Base-by-base conservation (phyloP, 2,888 invertebrate genomes). In the Andrena camellia region DNA sequence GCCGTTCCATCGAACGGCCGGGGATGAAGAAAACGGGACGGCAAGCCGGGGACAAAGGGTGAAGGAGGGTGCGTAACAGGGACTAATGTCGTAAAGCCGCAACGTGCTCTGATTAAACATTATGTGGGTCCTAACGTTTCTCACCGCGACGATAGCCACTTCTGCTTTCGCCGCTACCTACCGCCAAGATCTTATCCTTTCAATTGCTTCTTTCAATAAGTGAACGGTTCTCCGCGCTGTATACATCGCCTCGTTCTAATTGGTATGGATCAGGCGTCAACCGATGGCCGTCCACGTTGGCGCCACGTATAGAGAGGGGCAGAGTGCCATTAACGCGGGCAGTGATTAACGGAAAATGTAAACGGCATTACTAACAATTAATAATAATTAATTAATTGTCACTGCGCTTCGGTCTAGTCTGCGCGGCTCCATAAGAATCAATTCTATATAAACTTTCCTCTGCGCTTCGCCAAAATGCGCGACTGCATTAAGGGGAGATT, bases 91-190 rank as follows among this genome's bases (percentile, higher is more conserved):
- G 92, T 93, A 93, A 93, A 93, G 90, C 93, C 92, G 89, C 93
- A 93, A 94, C 93, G 94, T 93, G 92, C 93, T 92, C 93, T 93
- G 93, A 94, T 94, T 93, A 94, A 93, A 94, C 93, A 92, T 93
- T 93, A 93, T 91, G 92, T 89, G 91, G 90, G 89, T 91, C 90
- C 90, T 88, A 90, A 90, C 88, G 90, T 90, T 91, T 90, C 91
- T 90, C 91, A 87, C 89, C 84, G 85, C 78, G 76, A 64, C 83
- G 82, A 77, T 78, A 57, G 75, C 67, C 63, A 75, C 66, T 62
- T 54, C 52, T 50, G 62, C 64, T 69, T 23, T 69, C 60, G 48
- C 29, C 33, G 20, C 48, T 57, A 72, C 71, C 67, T 63, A 70
- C 75, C 57, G 26, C 70, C 72, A 60, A 70, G 69, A 78, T 84